Evolutionary conservation across 2,888 invertebrate genomes (phyloP), one percentile per base, ranked within the genome.

Genomic region (Parnassius apollo): DNA sequence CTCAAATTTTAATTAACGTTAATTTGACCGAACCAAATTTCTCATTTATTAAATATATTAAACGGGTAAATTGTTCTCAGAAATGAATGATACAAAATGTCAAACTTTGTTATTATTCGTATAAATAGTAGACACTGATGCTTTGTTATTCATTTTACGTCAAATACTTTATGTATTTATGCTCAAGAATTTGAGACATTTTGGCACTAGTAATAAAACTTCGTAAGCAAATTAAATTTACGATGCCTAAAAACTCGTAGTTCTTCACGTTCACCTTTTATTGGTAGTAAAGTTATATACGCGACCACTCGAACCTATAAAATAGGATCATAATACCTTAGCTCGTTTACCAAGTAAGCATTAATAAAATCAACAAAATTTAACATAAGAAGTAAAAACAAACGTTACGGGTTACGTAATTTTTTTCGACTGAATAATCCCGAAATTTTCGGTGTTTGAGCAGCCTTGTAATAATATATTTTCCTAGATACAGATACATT

Each of bases 231-330:
- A 62, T 62, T 62, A 62, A 11, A 42, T 49, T 53, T 57, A 54
- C 22, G 45, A 44, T 12, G 45, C 52, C 11, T 35, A 12, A 18
- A 18, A 1, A 18, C 1, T 45, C 22, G 45, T 62, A 54, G 42
- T 54, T 11, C 3, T 49, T 10, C 18, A 49, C 49, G 46, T 50
- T 44, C 60, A 62, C 57, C 52, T 54, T 61, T 65, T 62, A 65
- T 58, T 49, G 52, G 50, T 57, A 57, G 58, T 60, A 66, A 65
- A 61, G 45, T 61, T 65, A 56, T 46, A 46, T 61, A 44, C 22
- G 18, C 54, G 50, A 53, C 55, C 49, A 61, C 48, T 66, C 35
- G 60, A 65, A 64, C 60, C 62, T 50, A 60, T 62, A 57, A 62
- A 53, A 42, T 56, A 13, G 13, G 52, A 11, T 54, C 50, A 46